These are phyloP conservation scores for Latrodectus geometricus DNA, from an alignment of 1,140 invertebrate genomes.

Conservation along the genomic window DNA sequence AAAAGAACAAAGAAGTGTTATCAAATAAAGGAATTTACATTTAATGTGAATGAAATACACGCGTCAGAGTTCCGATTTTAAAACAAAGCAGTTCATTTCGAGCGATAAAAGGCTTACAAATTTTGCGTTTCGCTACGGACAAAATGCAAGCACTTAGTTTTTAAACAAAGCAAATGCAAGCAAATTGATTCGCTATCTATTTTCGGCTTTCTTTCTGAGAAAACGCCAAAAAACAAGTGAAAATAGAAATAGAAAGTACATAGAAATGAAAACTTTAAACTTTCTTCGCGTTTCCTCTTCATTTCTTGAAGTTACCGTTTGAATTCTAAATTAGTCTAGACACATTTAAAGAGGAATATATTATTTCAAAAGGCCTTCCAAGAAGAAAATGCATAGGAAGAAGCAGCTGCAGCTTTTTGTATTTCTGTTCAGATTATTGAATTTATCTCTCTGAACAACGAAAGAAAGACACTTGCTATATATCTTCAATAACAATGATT, in stretches of 20 bases:
- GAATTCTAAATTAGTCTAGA: neutral
- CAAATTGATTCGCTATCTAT: constrained; percentile 25
- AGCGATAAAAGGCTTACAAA: constrained; percentile 48
- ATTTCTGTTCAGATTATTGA: neutral
- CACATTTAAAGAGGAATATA: neutral
- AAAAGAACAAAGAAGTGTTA: constrained; percentile 39
- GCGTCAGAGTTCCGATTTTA: constrained; percentile 32
- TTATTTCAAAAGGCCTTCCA: neutral
- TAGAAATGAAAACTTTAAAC: neutral
- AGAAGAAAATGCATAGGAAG: neutral
- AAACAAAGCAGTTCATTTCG: constrained; percentile 57
- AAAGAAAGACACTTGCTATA: neutral
- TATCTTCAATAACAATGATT: neutral
- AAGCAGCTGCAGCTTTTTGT: neutral
- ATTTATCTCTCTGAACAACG: neutral
- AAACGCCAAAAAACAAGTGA: neutral
- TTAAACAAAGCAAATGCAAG: constrained; percentile 37
- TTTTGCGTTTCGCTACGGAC: constrained; percentile 12
- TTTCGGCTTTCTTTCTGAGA: neutral
- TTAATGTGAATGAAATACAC: constrained; percentile 56
- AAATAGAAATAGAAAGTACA: neutral
- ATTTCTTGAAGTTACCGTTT: neutral
- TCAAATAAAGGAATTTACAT: constrained; percentile 51
- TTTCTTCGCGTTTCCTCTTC: neutral
- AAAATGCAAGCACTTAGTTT: constrained; percentile 43